These are phyloP conservation scores for Pipra filicauda DNA, from an alignment of 2,113 vertebrate species.

Conservation along the genomic window DNA sequence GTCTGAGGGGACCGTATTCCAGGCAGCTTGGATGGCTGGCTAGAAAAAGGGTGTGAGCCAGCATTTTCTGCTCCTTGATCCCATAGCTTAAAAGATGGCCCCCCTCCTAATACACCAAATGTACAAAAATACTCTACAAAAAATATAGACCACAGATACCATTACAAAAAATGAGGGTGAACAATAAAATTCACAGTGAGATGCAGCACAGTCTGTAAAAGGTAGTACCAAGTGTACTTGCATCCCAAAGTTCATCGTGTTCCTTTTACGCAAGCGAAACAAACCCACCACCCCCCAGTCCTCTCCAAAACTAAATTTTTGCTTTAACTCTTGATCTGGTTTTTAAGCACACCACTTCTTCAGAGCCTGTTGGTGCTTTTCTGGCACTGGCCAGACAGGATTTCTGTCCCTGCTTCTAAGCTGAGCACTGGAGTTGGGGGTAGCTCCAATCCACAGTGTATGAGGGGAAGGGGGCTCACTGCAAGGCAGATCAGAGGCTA, in stretches of 20 bases:
- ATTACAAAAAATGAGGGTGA: background rate
- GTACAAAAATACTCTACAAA: background rate
- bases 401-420: background rate
- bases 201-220: background rate
- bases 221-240: background rate
- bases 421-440: fast-evolving
- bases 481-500: background rate
- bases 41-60: background rate
- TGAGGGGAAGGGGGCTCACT: background rate
- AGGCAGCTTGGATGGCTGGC: background rate
- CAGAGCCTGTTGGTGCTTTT: background rate
- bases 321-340: background rate
- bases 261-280: background rate
- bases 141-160: background rate
- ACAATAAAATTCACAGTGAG: background rate
- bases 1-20: background rate
- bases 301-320: background rate
- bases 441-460: background rate
- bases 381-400: background rate
- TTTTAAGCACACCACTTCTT: background rate
- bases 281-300: background rate
- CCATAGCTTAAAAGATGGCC: background rate
- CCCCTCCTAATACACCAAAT: background rate
- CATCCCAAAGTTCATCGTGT: background rate
- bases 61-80: background rate